These are phyloP conservation scores for Neostethus bicornis DNA, from an alignment of 2,797 vertebrate genomes.

Conservation along the genomic window DNA sequence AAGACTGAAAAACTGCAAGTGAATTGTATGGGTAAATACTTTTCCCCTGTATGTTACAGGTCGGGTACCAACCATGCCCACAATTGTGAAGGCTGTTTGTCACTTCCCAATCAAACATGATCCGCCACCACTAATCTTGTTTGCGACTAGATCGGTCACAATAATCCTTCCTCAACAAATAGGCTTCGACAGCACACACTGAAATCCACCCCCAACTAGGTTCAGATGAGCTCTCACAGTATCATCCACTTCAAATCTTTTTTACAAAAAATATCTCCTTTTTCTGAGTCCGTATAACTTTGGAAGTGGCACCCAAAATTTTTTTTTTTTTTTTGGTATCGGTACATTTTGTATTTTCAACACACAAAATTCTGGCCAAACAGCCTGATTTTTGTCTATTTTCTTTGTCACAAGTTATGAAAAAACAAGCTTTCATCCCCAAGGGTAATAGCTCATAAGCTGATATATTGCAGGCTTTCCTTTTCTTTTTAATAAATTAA, in stretches of 20 bases:
- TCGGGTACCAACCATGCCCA: slow-evolving; percentile 60
- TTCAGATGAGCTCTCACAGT: slow-evolving; percentile 28
- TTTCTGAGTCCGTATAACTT: slow-evolving; percentile 15
- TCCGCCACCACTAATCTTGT: slow-evolving; percentile 79
- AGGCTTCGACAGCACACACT: slow-evolving; percentile 52
- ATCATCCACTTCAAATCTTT: slow-evolving; percentile 40
- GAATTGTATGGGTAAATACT: slow-evolving; percentile 6
- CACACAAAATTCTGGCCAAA: not conserved
- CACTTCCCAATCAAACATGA: slow-evolving; percentile 79
- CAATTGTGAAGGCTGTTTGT: slow-evolving; percentile 62
- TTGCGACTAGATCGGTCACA: slow-evolving; percentile 72
- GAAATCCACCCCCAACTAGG: slow-evolving; percentile 57
- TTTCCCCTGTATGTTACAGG: slow-evolving; percentile 8
- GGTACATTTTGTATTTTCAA: no score
- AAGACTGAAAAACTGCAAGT: slow-evolving; percentile 16
- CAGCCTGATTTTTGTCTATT: slow-evolving; percentile 13
- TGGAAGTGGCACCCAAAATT: not conserved
- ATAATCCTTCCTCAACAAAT: slow-evolving; percentile 75
- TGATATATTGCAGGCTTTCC: slow-evolving; percentile 29
- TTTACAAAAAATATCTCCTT: slow-evolving; percentile 28
- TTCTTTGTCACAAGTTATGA: slow-evolving; percentile 26
- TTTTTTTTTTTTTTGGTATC: not conserved
- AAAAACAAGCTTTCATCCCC: slow-evolving; percentile 48
- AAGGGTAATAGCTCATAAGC: slow-evolving; percentile 45
- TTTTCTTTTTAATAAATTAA: slow-evolving; percentile 18